These are phyloP conservation scores for Chrysina gloriosa DNA, from an alignment of 2,888 invertebrate species.

Conservation along the genomic window DNA sequence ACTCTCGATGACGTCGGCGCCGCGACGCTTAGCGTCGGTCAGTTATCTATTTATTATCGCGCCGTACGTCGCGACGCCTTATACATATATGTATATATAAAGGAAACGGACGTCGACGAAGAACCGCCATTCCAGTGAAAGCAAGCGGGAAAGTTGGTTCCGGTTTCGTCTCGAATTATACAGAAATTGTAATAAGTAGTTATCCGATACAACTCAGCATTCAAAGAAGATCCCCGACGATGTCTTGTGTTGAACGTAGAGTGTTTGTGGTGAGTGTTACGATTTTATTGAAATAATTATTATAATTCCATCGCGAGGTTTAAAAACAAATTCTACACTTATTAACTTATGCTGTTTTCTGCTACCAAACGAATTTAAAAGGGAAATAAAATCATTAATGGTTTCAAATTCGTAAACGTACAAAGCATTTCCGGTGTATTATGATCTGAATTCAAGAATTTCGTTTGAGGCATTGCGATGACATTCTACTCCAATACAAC, in stretches of 20 bases:
- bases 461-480: no score
- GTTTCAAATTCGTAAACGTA: no score
- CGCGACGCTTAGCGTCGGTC: slow-evolving; percentile 55
- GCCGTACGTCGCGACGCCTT: slow-evolving; percentile 45
- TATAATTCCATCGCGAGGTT: no score
- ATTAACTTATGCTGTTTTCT: no score
- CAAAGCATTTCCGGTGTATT: no score
- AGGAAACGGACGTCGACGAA: not conserved
- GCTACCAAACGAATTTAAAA: no score
- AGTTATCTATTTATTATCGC: slow-evolving; percentile 57
- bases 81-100: no score
- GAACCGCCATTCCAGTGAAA: slow-evolving; percentile 22
- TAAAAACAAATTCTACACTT: no score
- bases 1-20: slow-evolving; percentile 44
- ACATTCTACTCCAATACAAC: no score
- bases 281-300: not conserved
- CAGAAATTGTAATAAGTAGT: not conserved
- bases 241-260: slow-evolving; percentile 42
- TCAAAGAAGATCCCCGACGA: not conserved
- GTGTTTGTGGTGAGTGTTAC: slow-evolving; percentile 34
- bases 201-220: slow-evolving; percentile 2
- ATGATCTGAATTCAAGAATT: no score
- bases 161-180: not conserved
- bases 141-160: slow-evolving; percentile 6
- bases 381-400: no score